Base-by-base conservation (phyloP, 2,888 invertebrate species). In the Phyto melanocephala region DNA sequence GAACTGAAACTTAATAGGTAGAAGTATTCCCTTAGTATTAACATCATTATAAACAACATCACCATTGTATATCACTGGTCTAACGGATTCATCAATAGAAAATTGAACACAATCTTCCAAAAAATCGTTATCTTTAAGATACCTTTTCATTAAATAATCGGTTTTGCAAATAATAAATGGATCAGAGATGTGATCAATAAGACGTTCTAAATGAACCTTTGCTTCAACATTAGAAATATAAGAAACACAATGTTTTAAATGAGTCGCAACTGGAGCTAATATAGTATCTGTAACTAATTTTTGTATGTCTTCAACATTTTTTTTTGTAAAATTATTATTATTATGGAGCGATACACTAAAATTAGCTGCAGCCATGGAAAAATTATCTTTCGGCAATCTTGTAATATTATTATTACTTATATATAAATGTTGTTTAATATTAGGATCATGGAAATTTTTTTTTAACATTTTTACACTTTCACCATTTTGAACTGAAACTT, bases 301-400 rank as follows among this genome's bases (percentile, higher is more conserved):
- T 35, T 35, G 33, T 2, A 65, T n/a, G 35, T 50, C 47, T 33
- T 63, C 47, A 1, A 63, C 63, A 33, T 47, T 63, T n/a, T 40
- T 47, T 47, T 4, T n/a, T 2, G 50, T 33, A 33, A 54, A 33
- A 33, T 54, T 54, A 33, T 54, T 54, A 10, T 50, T 65, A 15
- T 62, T 62, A 10, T 65, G 65, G 50, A 65, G 65, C 2, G 28
- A 47, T 20, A 65, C 15, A 47, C 20, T 65, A 13, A 65, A 65
- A 35, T 50, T 50, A 10, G 15, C 50, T 8, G 60, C 10, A 6
- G 35, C 13, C 13, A 1, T 5, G 13, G 24, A 17, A n/a, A n/a
- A n/a, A n/a, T n/a, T n/a, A n/a, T n/a, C n/a, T n/a, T n/a, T n/a
- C n/a, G n/a, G n/a, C n/a, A n/a, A n/a, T n/a, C n/a, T n/a, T n/a